Base-by-base conservation (phyloP, 2,888 invertebrate genomes). In the Helleia helle region DNA sequence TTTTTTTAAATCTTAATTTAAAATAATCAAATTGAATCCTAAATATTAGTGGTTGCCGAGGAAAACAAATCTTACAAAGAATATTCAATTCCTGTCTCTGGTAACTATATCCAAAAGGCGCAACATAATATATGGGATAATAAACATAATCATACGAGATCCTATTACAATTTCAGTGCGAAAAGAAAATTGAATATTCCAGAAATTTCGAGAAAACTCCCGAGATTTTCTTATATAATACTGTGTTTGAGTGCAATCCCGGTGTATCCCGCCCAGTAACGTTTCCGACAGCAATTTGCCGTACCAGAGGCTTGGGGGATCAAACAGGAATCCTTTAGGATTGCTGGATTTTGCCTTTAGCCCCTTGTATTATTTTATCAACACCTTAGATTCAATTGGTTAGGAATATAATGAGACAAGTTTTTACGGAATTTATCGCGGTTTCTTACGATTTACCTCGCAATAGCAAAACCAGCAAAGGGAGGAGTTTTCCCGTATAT, bases 281-380 rank as follows among this genome's bases (percentile, higher is more conserved):
- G 8, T 22, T 18, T 5, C 13, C 42, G 37, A 37, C 34, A 34
- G 9, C 42, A 43, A 46, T 46, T 46, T 44, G 36, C 27, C 40
- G 38, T 34, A 34, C 34, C 29, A 44, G 30, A 31, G 43, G 39
- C 12, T 28, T 24, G 22, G 31, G 22, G 31, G 48, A 46, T 46
- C 46, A 43, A 38, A 30, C 34, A 34, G n/a, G 36, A 42, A 41
- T 43, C 34, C 40, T 18, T 24, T 31, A 41, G 41, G 49, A 47
- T 47, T 49, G 43, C 43, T 18, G 49, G 47, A 49, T 49, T 47
- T 41, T 31, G 40, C 15, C 40, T 29, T 18, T 45, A 40, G 42
- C 40, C 41, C 44, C 27, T 22, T 18, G 40, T 39, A 31, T 46
- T 47, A 43, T 31, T 44, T 44, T 48, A 48, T 46, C 48, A 43